A percentile compares a stretch with the other conserved stretches of the same genome.
Conservation (phyloP, 2,888 invertebrate genomes). For the Euphydryas editha region DNA sequence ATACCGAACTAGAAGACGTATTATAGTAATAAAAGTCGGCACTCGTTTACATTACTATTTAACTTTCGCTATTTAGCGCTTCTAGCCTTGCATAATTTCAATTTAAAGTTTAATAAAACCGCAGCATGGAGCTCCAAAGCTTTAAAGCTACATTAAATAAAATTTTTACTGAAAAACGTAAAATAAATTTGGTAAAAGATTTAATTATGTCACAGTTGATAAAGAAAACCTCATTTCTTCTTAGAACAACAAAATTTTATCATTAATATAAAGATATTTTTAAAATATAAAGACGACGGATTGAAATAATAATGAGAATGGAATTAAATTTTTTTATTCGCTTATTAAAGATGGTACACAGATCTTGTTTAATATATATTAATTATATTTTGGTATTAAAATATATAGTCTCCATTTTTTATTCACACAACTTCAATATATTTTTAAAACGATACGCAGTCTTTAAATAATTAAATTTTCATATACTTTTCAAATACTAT, state of each 20-base stretch:
- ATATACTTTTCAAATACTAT: too few species aligned
- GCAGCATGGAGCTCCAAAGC: slow-evolving; percentile 21
- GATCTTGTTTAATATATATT: background rate
- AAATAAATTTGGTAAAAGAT: slow-evolving; percentile 29
- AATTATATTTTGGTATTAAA: background rate
- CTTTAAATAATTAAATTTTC: too few species aligned
- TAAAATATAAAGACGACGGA: background rate
- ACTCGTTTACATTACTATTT: slow-evolving; percentile 29
- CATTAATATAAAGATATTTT: background rate
- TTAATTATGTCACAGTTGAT: slow-evolving; percentile 14
- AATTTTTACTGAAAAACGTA: slow-evolving; percentile 24
- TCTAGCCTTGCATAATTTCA: slow-evolving; percentile 38
- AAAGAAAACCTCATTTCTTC: slow-evolving; percentile 8
- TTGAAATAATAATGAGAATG: background rate
- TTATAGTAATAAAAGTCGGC: slow-evolving; percentile 30
- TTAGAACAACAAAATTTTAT: slow-evolving; percentile 4
- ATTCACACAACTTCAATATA: background rate
- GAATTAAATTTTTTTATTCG: background rate
- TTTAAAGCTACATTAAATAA: slow-evolving; percentile 29
- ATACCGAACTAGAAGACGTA: slow-evolving; percentile 11
- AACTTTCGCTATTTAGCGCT: slow-evolving; percentile 38
- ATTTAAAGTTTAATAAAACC: slow-evolving; percentile 40
- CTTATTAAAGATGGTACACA: background rate
- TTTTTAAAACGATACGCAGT: background rate
- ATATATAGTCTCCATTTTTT: background rate